A percentile compares a stretch with the other conserved stretches of the same genome.
phyloP scores from a whole-genome alignment of 1,140 invertebrate genomes.

The Drosophila navojoa region DNA sequence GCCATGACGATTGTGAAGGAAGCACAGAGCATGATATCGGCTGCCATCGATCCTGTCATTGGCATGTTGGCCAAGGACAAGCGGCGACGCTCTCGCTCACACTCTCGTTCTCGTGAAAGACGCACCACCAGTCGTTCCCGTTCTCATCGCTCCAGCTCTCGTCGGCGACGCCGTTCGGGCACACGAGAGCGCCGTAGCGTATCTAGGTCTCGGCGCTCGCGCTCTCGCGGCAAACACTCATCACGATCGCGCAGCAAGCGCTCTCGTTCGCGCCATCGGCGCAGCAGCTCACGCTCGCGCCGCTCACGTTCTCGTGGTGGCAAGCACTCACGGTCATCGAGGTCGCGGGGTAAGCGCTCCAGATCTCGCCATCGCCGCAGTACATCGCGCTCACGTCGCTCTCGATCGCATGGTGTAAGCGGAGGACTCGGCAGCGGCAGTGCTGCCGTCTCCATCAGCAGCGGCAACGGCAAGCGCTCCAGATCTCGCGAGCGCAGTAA shows the following conservation, averaged over 20 bases:
- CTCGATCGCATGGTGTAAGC: conserved; percentile 84
- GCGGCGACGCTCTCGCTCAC: conserved; percentile 86
- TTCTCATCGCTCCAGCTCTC: conserved; percentile 86
- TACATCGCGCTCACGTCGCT: conserved; percentile 59
- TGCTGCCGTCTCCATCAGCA: not conserved
- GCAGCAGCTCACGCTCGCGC: conserved; percentile 58
- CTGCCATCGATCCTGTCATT: conserved; percentile 95
- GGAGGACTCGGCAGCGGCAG: not conserved
- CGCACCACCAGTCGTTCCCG: conserved; percentile 87
- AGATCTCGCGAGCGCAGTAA: conserved; percentile 84
- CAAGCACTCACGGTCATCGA: conserved; percentile 68
- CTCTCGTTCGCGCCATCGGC: conserved; percentile 85
- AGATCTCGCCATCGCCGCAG: conserved; percentile 84
- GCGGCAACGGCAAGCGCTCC: conserved; percentile 83
- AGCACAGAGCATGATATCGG: conserved; percentile 96
- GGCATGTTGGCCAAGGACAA: conserved; percentile 93
- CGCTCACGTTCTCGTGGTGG: conserved; percentile 85
- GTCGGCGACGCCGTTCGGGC: conserved; percentile 82
- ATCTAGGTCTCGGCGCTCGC: conserved; percentile 86
- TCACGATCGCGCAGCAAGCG: conserved; percentile 84
- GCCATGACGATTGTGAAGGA: conserved; percentile 98
- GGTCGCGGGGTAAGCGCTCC: conserved; percentile 84
- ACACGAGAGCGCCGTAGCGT: conserved; percentile 83
- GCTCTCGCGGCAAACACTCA: conserved; percentile 84
- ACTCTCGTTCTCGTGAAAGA: conserved; percentile 85